Evolutionary conservation across 1,140 invertebrate species (phyloP), one percentile per base, ranked within the genome.

Genomic region (Drosophila pseudoananassae): DNA sequence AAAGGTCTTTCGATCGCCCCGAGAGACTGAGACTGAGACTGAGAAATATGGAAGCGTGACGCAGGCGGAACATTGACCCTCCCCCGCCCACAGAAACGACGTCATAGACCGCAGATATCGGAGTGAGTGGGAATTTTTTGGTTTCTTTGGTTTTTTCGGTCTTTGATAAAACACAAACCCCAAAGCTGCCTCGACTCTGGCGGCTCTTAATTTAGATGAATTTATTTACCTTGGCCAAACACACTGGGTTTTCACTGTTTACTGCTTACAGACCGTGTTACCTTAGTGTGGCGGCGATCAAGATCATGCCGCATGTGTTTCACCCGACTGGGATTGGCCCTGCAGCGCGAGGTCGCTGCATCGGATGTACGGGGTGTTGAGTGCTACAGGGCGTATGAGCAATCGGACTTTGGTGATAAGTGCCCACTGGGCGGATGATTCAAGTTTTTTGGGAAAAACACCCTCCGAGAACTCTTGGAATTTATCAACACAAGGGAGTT

Each of bases 261-360:
- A 6, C 23, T 27, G 50, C 23, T 49, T 69, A 69, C 63, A 56
- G 29, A 38, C 50, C 63, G 55, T 27, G 65, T 69, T 68, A 68
- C 61, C 40, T 54, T 54, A 68, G 38, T 43, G 47, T 50, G 50
- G 23, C 50, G 27, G 10, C 52, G 45, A 56, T 69, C 66, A 69
- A 69, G 66, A 69, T 69, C 66, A 69, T 49, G 69, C 66, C 49
- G 63, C 66, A 56, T 64, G 8, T 66, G 57, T 59, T 59, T 51
- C 31, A 15, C 40, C 60, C 43, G 29, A 47, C 50, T 56, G 40
- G 12, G n/a, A 25, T 45, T 46, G 65, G 40, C 65, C 65, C 65
- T 69, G 65, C 65, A 69, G 6, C 25, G 25, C 25, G 25, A 27
- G 25, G 25, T 27, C 25, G 25, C 25, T 27, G 25, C 25, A 5